Conservation (phyloP, 2,113 vertebrate genomes). For the Riparia riparia region DNA sequence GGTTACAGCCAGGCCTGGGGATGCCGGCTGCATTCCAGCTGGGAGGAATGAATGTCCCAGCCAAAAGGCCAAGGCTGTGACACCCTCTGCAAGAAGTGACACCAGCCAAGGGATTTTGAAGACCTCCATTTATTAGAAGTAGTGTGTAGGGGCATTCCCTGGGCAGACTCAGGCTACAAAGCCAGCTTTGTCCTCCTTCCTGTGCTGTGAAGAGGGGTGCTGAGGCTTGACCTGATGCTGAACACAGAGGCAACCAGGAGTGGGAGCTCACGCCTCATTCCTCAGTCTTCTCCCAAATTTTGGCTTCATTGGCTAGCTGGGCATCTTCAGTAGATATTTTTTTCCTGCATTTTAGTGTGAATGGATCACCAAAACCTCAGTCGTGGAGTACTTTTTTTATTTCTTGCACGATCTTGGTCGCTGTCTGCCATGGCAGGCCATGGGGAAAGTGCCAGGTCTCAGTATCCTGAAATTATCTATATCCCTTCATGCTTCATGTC, state of each 20-base stretch:
- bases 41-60: background rate
- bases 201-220: background rate
- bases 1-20: background rate
- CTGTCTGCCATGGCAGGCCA: fast-evolving
- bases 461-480: background rate
- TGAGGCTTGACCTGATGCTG: background rate
- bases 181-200: background rate
- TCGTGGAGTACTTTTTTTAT: background rate
- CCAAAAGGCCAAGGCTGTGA: background rate
- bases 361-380: background rate
- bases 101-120: background rate
- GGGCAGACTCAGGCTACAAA: background rate
- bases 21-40: background rate
- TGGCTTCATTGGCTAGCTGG: background rate
- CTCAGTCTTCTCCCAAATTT: background rate
- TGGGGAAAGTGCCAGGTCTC: background rate
- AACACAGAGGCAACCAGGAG: slow-evolving; percentile 14
- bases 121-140: background rate
- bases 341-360: background rate
- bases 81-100: background rate
- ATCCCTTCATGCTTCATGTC: background rate
- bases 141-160: background rate
- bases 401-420: background rate
- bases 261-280: background rate
- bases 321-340: background rate